Percentiles rank a stretch among this genome's conserved stretches.
Evolutionary conservation across 2,797 vertebrate genomes (phyloP).

Genomic region (Antrozous pallidus): DNA sequence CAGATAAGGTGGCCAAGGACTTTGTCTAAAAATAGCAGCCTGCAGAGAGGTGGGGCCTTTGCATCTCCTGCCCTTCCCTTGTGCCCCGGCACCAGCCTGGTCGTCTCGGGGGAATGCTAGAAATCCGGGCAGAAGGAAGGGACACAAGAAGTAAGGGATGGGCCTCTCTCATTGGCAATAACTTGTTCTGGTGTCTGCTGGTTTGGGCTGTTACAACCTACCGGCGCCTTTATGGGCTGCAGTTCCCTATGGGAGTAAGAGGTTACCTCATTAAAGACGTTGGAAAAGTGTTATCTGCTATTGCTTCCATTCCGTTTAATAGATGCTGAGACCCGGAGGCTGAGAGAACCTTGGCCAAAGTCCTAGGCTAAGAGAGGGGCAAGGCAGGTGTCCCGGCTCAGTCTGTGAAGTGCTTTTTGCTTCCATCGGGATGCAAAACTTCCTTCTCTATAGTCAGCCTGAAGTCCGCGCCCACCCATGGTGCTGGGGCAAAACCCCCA

Average conservation of each 20-base stretch:
- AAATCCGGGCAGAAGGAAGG: neutral
- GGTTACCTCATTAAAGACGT: neutral
- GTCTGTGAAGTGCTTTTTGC: neutral
- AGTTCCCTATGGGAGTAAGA: neutral
- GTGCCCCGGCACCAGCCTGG: neutral
- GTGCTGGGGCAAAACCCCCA: too few species aligned
- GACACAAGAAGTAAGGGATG: neutral
- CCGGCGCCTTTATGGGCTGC: neutral
- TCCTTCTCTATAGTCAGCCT: neutral
- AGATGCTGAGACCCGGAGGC: neutral
- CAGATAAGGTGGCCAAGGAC: conserved; percentile 56
- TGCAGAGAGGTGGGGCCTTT: neutral
- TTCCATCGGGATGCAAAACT: neutral
- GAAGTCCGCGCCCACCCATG: neutral
- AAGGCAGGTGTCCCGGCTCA: neutral
- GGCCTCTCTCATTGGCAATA: neutral
- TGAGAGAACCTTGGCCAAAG: neutral
- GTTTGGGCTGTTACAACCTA: conserved; percentile 14
- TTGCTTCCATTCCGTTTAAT: neutral
- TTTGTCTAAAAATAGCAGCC: conserved; percentile 55
- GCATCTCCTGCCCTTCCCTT: neutral
- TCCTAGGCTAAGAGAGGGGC: neutral
- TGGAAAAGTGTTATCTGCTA: neutral
- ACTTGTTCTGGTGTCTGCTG: neutral
- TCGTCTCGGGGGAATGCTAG: conserved; percentile 43